Base-by-base conservation (phyloP, 2,113 vertebrate genomes). In the Mohoua ochrocephala region DNA sequence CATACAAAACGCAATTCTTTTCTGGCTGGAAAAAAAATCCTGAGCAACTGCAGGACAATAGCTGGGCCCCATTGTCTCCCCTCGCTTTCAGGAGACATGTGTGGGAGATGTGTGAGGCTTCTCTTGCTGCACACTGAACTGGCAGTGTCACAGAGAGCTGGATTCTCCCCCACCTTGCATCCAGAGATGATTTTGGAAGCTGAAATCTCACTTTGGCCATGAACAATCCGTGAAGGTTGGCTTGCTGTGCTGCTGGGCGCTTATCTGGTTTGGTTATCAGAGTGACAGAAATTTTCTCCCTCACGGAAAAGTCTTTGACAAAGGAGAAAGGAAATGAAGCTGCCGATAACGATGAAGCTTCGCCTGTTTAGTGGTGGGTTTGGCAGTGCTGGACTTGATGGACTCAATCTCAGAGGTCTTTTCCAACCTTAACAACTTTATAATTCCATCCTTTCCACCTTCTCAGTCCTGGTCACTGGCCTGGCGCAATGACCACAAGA, bases 281-380 rank as follows among this genome's bases (percentile, higher is more conserved):
- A 75, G 82, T 7, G 71, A 88, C 84, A 91, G 65, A 45, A 63
- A 87, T 95, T 54, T 77, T 95, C 82, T 75, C 74, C 78, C 75
- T 86, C 92, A 83, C 71, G 91, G 94, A 96, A 97, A 97, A 96
- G 67, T 71, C 94, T 82, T 91, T 87, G 95, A 53, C 53, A 52
- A 83, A 83, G 84, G 76, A 93, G 94, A 93, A 91, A 97, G 92
- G 84, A 97, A 92, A 87, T 28, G 20, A 76, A 93, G 87, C 86
- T 90, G 77, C 70, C 69, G 65, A 27, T 91, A 83, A 39, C 12
- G 4, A 70, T 57, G 87, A 95, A 95, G 73, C 45, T 97, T 89
- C 91, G 69, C 74, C n/a, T 33, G 56, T 74, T 73, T 28, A 33
- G 42, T 42, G 49, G 49, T 56, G 80, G 64, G 49, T 77, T 84